Base-by-base conservation (phyloP, 2,888 invertebrate genomes). In the Abrostola triplasia region DNA sequence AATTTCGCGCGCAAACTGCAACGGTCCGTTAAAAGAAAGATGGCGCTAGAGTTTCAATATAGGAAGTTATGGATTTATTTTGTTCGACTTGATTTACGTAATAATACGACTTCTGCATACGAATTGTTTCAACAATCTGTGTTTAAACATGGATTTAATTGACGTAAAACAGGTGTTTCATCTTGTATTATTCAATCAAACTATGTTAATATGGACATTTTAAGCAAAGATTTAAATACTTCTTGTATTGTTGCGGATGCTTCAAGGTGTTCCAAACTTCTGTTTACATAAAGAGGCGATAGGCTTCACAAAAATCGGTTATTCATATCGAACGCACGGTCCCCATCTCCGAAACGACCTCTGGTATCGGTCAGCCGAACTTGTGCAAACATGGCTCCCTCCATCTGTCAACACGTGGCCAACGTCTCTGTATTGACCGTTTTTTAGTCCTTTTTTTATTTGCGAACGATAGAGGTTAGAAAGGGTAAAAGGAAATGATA, bases 331-430 rank as follows among this genome's bases (percentile, higher is more conserved):
- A 52, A 51, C 56, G 59, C 37, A 69, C 64, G 65, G 70, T 52
- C 67, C 73, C 82, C 85, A 86, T 86, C 86, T 87, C 82, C 58
- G 67, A 66, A 71, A 68, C 81, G 87, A 90, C 89, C 91, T 87
- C 85, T 65, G 60, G 68, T 84, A 91, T 91, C 91, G 91, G 90
- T 90, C 91, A 90, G 75, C 61, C 67, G 71, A 67, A 66, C 66
- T 75, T 84, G 76, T 71, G 81, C 80, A 88, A 91, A 91, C 82
- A 91, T 66, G 68, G 78, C 84, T 83, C 89, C 89, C 88, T 89
- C 80, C 84, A 88, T 90, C 86, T 87, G 87, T 88, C 84, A 87
- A 88, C 83, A 89, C 84, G 83, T 83, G 85, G 82, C 67, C 74
- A 67, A 62, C 72, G 80, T 67, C 74, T 75, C 77, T 73, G 36